Base-by-base conservation (phyloP, 1,140 invertebrate genomes). In the Leptinotarsa undecemlineata region DNA sequence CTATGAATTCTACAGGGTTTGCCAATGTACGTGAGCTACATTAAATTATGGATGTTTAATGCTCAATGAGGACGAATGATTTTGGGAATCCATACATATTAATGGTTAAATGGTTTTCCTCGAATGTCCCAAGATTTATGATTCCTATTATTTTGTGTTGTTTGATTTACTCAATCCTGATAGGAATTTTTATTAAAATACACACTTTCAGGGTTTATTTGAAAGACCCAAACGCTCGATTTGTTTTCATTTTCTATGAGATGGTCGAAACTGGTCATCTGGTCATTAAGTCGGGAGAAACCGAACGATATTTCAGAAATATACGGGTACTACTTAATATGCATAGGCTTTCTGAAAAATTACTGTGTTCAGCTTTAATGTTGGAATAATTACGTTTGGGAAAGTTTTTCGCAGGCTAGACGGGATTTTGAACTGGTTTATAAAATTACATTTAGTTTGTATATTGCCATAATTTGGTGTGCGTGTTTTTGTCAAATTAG, bases 81-180 rank as follows among this genome's bases (percentile, higher is more conserved):
- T 68, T 68, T 48, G 23, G 23, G 66, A 68, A 68, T n/a, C 33
- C 66, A 68, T 68, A 26, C 66, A 47, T 48, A 68, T 68, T 47
- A 19, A 68, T 68, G 23, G 33, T 19, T 17, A 3, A 68, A 68
- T 42, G 66, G 42, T 42, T 68, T 68, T 68, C 66, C 19, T 33
- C n/a, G n/a, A 68, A 47, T 42, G 66, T 68, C 51, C 51, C 17
- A 57, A 15, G n/a, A 57, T 57, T 19, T 15, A 57, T 19, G 17
- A 17, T 57, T 57, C 51, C 3, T 4, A 57, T 5, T 57, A 57
- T 57, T 19, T 42, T 42, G 33, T 42, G 33, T 11, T 42, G 8
- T 42, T 42, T 42, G 33, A 42, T 42, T 42, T 42, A 42, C 8
- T 42, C 33, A 42, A 42, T 42, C 8, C 33, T 42, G 8, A 42